A percentile compares a stretch with the other conserved stretches of the same genome.
Evolutionary conservation across 2,888 invertebrate species (phyloP).

Genomic region (Brachyptera risi): DNA sequence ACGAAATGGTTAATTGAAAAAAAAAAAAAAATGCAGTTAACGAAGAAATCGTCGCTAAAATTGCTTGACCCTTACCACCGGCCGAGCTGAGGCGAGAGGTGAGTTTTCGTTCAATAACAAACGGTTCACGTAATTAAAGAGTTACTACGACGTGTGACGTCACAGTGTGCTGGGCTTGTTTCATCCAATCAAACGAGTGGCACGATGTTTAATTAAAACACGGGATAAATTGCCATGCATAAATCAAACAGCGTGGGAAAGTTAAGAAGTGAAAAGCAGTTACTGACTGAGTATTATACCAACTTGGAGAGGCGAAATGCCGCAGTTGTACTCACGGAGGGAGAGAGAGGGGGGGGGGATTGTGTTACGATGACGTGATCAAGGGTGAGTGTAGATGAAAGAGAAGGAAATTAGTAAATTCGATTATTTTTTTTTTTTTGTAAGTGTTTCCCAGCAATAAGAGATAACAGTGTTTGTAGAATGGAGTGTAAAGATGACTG

Average conservation of each 20-base stretch:
- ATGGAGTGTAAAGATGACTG: too few species aligned
- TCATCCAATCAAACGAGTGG: slow-evolving; percentile 8
- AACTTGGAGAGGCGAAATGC: too few species aligned
- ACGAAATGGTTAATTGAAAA: slow-evolving; percentile 16
- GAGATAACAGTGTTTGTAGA: too few species aligned
- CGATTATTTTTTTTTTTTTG: too few species aligned
- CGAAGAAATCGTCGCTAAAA: slow-evolving; percentile 11
- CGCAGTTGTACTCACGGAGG: too few species aligned
- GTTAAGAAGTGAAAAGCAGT: neutral
- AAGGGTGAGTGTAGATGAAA: too few species aligned
- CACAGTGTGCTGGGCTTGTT: neutral
- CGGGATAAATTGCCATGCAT: slow-evolving; percentile 7
- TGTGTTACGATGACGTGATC: too few species aligned
- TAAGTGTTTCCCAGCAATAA: too few species aligned
- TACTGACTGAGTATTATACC: too few species aligned
- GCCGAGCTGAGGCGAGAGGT: neutral
- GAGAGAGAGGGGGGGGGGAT: too few species aligned
- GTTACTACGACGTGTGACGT: neutral
- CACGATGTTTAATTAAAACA: slow-evolving; percentile 16
- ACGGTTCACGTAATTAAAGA: neutral
- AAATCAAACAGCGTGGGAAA: slow-evolving; percentile 19
- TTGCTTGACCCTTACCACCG: slow-evolving; percentile 23
- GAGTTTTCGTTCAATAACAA: neutral
- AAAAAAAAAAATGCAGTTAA: neutral
- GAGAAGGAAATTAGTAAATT: too few species aligned